Conservation (phyloP, 2,888 invertebrate species). For the Apodemia duryi region DNA sequence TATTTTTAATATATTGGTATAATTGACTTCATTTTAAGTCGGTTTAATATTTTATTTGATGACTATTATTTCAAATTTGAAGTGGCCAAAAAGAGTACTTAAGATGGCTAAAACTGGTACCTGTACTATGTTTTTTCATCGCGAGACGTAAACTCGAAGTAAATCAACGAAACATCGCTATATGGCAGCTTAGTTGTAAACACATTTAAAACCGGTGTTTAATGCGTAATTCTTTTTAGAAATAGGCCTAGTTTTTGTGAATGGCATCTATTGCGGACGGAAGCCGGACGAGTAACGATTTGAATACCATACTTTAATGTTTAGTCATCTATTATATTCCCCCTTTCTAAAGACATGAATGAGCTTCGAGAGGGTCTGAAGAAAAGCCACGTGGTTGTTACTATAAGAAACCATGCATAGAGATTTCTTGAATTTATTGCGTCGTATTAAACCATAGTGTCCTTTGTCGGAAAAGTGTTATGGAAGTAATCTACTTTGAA, state of each 20-base stretch:
- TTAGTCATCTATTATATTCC: slow-evolving; percentile 31
- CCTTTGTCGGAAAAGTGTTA: too few species aligned
- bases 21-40: too few species aligned
- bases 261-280: slow-evolving; percentile 38
- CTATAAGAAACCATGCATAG: neutral
- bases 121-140: too few species aligned
- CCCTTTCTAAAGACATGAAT: slow-evolving; percentile 46
- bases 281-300: slow-evolving; percentile 40
- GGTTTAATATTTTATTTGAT: too few species aligned
- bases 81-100: too few species aligned
- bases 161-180: neutral
- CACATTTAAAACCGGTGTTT: neutral
- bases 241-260: slow-evolving; percentile 10
- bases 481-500: too few species aligned
- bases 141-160: neutral
- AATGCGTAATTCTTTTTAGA: slow-evolving; percentile 6
- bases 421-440: neutral
- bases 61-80: too few species aligned
- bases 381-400: slow-evolving; percentile 49
- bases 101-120: too few species aligned
- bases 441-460: slow-evolving; percentile 9
- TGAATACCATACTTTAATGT: slow-evolving; percentile 30
- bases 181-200: neutral
- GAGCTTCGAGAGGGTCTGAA: slow-evolving; percentile 45
- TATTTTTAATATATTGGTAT: too few species aligned